Evolutionary conservation across 2,888 invertebrate genomes (phyloP), one percentile per base, ranked within the genome.

Genomic region (Perithous albicinctus): DNA sequence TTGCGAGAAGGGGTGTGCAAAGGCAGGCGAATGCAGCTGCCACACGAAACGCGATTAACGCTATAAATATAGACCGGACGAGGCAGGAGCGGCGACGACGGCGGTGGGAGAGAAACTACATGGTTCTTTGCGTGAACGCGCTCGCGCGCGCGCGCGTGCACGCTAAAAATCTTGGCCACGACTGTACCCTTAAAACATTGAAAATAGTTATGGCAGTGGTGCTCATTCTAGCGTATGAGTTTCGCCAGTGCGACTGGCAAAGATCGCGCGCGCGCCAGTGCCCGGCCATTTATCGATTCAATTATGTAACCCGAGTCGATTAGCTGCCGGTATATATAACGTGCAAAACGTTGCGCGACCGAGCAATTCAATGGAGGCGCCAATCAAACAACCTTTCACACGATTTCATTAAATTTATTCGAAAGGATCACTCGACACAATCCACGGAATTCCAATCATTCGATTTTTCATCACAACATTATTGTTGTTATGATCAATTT

Each of bases 161-260:
- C 51, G 67, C 32, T 41, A 20, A 69, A 79, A 87, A 83, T 91
- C 85, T 91, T 88, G 69, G 70, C 82, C 10, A 32, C 46, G 91
- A 91, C 88, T 91, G 90, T 91, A 91, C 90, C 80, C 88, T 89
- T 89, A 90, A 91, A 90, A 91, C 91, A 91, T 90, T 90, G 91
- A 89, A 90, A 91, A 91, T 91, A 91, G 91, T 91, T 91, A 89
- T 90, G 89, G 83, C 91, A 91, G 91, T 70, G 91, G 89, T 86
- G 83, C 91, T 91, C 90, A 90, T 77, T 83, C 80, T 23, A 20
- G 18, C 23, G 67, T 23, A 51, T 29, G 59, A 43, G 23, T 67
- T n/a, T 59, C 43, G 23, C 35, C 46, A 29, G 56, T 43, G n/a
- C 41, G 54, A 29, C 8, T 23, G 15, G 18, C 8, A 23, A 23